phyloP scores from a whole-genome alignment of 1,140 invertebrate species.

The Drosophila santomea region DNA sequence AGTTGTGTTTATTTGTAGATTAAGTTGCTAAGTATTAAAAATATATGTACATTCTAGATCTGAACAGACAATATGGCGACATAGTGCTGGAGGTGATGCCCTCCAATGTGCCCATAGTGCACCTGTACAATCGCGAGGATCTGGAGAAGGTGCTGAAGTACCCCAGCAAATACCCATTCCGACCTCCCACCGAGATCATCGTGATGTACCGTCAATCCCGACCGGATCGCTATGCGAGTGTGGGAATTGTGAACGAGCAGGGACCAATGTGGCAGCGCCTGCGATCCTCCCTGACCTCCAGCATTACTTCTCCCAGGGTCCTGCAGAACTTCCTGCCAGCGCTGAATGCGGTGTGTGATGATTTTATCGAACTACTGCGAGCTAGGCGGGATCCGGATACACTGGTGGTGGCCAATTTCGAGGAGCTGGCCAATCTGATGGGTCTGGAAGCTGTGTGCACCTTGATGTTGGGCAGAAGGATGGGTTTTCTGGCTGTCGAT shows the following conservation, averaged over 20 bases:
- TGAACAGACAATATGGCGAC: constrained; percentile 89
- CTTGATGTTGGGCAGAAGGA: constrained; percentile 90
- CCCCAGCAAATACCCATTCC: constrained; percentile 90
- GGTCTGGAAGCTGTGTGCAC: constrained; percentile 93
- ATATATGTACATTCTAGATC: constrained; percentile 85
- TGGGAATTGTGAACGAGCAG: constrained; percentile 93
- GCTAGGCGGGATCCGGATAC: constrained; percentile 85
- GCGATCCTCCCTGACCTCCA: constrained; percentile 90
- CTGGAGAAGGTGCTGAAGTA: constrained; percentile 91
- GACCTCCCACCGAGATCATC: constrained; percentile 93
- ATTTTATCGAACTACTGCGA: constrained; percentile 90
- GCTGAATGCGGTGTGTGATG: constrained; percentile 91
- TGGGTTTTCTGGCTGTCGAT: constrained; percentile 91
- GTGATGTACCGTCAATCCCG: constrained; percentile 90
- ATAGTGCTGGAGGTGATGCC: constrained; percentile 91
- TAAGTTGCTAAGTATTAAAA: no score
- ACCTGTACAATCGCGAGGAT: constrained; percentile 90
- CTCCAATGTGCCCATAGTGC: constrained; percentile 91
- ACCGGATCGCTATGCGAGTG: constrained; percentile 91
- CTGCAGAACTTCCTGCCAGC: constrained; percentile 91
- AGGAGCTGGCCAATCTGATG: constrained; percentile 90
- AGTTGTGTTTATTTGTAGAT: no score
- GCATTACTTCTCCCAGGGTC: constrained; percentile 91
- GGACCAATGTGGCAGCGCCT: constrained; percentile 92
- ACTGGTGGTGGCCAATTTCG: constrained; percentile 87